Base-by-base conservation (phyloP, 2,888 invertebrate species). In the Drosophila prostipennis region DNA sequence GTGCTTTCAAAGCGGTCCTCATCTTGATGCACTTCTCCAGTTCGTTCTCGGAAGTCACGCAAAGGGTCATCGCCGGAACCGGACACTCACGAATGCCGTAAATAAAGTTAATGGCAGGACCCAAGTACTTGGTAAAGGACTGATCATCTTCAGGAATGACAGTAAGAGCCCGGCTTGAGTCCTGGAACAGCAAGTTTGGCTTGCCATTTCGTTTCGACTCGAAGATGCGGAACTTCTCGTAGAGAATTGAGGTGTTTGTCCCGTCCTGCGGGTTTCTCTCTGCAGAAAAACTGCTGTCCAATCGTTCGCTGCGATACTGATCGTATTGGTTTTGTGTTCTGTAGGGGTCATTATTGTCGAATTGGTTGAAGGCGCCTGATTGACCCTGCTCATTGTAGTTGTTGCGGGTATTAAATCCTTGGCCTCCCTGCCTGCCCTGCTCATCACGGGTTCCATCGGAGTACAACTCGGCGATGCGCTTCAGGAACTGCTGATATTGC, bases 1-100 rank as follows among this genome's bases (percentile, higher is more conserved):
- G 97, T 0, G 98, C 97, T 89, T 96, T 96, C 43, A 98, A 92
- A 2, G 98, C 98, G 56, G 94, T 95, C 93, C 94, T 95, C 98
- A 98, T 98, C 92, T 96, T 96, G 45, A 96, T 93, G 90, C 99
- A 99, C 92, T 99, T 99, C 60, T 95, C 95, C 93, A 96, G 94
- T 91, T 99, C 99, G 0, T 95, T 94, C 61, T 96, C 96, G 0
- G 98, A 98, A 0, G 98, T 97, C 23, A 99, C 96, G 89, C 99
- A 99, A 19, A 98, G 91, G 0, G 95, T 95, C 93, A 98, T 97
- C n/a, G 95, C 93, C 48, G 95, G 93, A 7, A 98, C 95, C 0
- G 98, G 97, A 90, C 98, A 99, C 70, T 95, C 94, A 55, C 96
- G 93, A 1, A 98, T 94, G 2, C 95, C 95, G 68, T 95, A 92